Conservation (phyloP, 2,113 vertebrate genomes). For the Erythrocercus mccallii region DNA sequence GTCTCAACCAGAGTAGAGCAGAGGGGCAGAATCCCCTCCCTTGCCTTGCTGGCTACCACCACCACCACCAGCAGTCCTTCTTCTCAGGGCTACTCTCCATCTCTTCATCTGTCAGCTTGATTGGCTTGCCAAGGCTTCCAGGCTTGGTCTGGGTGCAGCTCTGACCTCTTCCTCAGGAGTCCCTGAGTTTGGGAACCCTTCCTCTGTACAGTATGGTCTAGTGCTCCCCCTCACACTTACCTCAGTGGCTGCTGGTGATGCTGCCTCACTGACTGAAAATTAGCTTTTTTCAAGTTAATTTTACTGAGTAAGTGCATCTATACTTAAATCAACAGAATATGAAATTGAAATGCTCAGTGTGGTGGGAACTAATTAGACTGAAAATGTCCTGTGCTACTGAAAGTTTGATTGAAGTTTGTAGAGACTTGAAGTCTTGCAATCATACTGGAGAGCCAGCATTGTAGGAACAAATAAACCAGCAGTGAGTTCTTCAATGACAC, state of each 20-base stretch:
- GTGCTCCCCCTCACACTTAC: neutral
- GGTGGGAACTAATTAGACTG: neutral
- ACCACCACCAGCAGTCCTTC: neutral
- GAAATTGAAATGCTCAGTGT: neutral
- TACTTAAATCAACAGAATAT: neutral
- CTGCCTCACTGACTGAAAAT: neutral
- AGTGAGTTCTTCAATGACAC: neutral
- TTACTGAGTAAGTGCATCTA: neutral
- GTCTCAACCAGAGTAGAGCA: neutral
- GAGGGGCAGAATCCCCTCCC: neutral
- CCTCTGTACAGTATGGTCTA: neutral
- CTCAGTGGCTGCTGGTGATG: neutral
- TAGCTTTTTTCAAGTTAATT: neutral
- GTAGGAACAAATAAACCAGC: neutral
- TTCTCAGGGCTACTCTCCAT: fast-evolving
- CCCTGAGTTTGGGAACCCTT: neutral
- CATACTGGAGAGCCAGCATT: neutral
- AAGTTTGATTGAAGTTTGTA: neutral
- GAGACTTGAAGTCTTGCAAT: neutral
- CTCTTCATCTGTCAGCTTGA: neutral
- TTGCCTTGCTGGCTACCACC: neutral
- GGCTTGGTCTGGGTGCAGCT: neutral
- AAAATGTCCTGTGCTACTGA: neutral
- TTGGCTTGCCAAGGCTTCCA: neutral
- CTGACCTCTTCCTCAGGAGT: neutral